Evolutionary conservation across 2,797 vertebrate species (phyloP).

Genomic region (Delichon dasypus): DNA sequence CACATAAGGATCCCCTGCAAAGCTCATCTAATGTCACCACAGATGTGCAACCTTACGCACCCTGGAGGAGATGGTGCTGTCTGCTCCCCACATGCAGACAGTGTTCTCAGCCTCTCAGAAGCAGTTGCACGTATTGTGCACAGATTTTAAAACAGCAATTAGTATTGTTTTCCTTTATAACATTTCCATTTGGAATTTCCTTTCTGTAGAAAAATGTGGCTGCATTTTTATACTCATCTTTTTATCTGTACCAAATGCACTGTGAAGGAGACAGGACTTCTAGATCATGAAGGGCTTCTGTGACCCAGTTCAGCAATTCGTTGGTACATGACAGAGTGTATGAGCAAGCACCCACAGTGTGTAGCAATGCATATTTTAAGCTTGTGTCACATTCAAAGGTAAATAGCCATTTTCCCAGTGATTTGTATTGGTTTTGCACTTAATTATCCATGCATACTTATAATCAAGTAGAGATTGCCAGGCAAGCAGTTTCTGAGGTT

Average conservation of each 20-base stretch:
- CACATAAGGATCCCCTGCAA: not conserved
- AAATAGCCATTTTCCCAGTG: not conserved
- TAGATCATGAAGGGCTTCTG: not conserved
- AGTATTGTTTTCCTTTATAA: not conserved
- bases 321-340: not conserved
- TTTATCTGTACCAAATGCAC: not conserved
- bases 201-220: not conserved
- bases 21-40: not conserved
- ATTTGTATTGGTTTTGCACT: constrained; percentile 8
- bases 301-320: not conserved
- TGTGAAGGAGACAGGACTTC: not conserved
- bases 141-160: not conserved
- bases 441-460: not conserved
- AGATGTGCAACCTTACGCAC: not conserved
- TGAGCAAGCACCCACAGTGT: not conserved
- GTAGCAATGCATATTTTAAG: not conserved
- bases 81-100: not conserved
- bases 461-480: not conserved
- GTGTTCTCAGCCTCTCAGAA: not conserved
- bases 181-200: not conserved
- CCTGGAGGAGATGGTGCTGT: not conserved
- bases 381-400: not conserved
- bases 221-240: not conserved
- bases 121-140: not conserved
- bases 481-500: not conserved